phyloP scores from a whole-genome alignment of 2,888 invertebrate genomes.

The Cataglyphis rosenhaueri region DNA sequence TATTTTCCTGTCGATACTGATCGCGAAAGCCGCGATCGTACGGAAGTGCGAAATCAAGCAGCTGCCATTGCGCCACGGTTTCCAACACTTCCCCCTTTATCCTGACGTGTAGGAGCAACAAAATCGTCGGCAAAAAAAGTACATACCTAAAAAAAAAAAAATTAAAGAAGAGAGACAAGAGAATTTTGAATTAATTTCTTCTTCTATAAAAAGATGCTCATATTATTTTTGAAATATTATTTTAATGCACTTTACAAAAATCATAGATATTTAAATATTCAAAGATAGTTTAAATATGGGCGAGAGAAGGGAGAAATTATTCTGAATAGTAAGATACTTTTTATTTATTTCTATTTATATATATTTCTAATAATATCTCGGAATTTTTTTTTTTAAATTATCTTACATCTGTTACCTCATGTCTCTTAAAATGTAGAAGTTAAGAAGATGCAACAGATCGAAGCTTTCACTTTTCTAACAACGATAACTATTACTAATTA shows the following conservation, averaged over 20 bases:
- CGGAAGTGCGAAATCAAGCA: conserved; percentile 84
- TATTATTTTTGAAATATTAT: conserved; percentile 4
- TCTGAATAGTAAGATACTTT: not conserved
- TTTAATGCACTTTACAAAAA: not conserved
- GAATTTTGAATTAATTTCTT: not conserved
- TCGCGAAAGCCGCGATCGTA: conserved; percentile 82
- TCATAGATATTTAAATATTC: not conserved
- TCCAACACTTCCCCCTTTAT: conserved; percentile 78
- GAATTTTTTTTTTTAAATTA: not conserved
- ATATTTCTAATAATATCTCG: not conserved
- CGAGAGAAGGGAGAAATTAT: not conserved
- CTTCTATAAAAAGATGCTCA: not conserved
- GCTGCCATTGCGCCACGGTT: conserved; percentile 85
- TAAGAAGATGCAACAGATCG: not conserved
- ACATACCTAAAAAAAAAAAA: not conserved
- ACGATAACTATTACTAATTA: not conserved
- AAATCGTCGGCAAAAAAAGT: not conserved
- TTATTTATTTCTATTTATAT: not conserved
- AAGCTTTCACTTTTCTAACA: not conserved
- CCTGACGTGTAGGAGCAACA: not conserved
- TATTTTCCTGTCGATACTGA: conserved; percentile 90
- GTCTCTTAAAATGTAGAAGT: not conserved
- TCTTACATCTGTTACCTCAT: conserved; percentile 26
- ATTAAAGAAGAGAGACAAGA: not conserved
- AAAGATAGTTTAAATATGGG: not conserved